Percentiles rank a stretch among this genome's conserved stretches.
These are phyloP conservation scores for Drosophila buzzatii DNA, from an alignment of 2,888 invertebrate genomes.

Conservation along the genomic window DNA sequence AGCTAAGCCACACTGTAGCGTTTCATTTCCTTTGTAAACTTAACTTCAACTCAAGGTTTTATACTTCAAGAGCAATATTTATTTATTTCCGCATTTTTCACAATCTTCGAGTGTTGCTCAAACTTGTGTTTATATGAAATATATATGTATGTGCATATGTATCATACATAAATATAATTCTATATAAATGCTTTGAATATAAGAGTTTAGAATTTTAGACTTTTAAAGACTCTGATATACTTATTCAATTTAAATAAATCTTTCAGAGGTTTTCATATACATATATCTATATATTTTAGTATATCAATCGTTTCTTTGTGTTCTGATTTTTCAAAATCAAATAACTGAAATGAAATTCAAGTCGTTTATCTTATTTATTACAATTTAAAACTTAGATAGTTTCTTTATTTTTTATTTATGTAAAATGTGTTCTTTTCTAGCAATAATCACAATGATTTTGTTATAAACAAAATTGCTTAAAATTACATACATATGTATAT, in stretches of 20 bases:
- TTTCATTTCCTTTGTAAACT: background rate
- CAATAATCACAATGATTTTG: constrained; percentile 84
- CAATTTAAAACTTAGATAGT: constrained; percentile 75
- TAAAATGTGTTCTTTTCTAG: constrained; percentile 82
- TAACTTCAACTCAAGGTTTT: background rate
- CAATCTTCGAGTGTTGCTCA: background rate
- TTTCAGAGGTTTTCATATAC: too few species aligned
- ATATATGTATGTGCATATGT: background rate
- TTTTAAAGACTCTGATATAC: background rate
- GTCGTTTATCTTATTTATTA: constrained; percentile 60
- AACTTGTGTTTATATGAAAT: background rate
- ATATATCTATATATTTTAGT: too few species aligned
- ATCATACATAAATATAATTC: background rate
- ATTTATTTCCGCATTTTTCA: background rate
- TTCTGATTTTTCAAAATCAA: too few species aligned
- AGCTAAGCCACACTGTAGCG: background rate
- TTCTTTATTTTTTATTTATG: constrained; percentile 58
- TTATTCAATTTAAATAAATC: too few species aligned
- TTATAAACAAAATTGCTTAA: constrained; percentile 83
- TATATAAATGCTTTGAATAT: background rate
- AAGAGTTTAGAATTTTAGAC: background rate
- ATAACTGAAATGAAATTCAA: constrained; percentile 23
- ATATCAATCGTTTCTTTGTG: background rate
- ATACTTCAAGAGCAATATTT: background rate
- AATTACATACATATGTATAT: constrained; percentile 67